phyloP scores from a whole-genome alignment of 2,888 invertebrate genomes.

The Xestoiulus laeticollis region DNA sequence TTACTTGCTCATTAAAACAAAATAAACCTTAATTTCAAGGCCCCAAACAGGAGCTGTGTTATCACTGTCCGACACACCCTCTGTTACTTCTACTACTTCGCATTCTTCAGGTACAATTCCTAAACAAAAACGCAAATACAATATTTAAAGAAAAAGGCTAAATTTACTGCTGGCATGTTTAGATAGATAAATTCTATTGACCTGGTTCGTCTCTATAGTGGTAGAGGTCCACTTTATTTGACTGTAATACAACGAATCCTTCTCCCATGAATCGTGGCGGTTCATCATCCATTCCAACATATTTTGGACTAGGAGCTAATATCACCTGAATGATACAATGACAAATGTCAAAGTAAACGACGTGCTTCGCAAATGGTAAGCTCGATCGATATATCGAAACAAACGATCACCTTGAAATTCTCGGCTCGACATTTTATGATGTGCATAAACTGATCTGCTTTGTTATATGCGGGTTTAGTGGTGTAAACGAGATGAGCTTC shows the following conservation, averaged over 20 bases:
- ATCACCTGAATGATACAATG: conserved; percentile 71
- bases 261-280: conserved; percentile 98
- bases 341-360: neutral
- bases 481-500: conserved; percentile 95
- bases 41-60: conserved; percentile 96
- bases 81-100: conserved; percentile 85
- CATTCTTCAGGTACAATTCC: conserved; percentile 89
- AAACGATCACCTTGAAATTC: conserved; percentile 76
- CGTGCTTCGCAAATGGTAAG: neutral
- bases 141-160: neutral
- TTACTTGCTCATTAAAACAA: too few relatives aligned
- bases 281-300: conserved; percentile 90
- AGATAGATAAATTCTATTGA: conserved; percentile 58
- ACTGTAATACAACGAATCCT: conserved; percentile 96
- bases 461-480: conserved; percentile 92
- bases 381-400: neutral
- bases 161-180: neutral
- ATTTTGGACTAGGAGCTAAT: conserved; percentile 95
- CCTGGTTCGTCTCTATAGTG: conserved; percentile 98
- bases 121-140: conserved; percentile 58
- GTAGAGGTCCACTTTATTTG: conserved; percentile 92
- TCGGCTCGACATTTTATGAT: conserved; percentile 93
- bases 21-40: conserved; percentile 80
- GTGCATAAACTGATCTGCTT: conserved; percentile 94
- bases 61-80: conserved; percentile 87